Conservation (phyloP, 2,888 invertebrate genomes). For the Idaea biselata region DNA sequence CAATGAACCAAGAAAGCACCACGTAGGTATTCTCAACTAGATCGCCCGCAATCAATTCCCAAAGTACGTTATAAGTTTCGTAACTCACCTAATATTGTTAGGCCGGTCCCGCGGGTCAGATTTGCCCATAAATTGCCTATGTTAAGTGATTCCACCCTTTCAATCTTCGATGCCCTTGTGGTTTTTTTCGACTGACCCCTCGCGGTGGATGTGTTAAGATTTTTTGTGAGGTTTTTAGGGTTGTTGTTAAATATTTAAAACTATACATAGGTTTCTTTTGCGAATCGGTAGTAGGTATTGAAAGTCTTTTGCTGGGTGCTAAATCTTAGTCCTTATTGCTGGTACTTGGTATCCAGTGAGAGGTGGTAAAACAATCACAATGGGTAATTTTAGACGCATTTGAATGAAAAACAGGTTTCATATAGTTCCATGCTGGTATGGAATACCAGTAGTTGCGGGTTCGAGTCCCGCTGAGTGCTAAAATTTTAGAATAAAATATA, state of each 20-base stretch:
- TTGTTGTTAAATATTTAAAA: conserved; percentile 11
- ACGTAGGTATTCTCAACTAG: neutral
- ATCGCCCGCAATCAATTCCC: conserved; percentile 36
- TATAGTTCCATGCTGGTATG: no score
- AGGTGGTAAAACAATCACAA: no score
- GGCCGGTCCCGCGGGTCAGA: conserved; percentile 74
- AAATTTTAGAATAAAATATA: no score
- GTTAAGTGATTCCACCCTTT: conserved; percentile 77
- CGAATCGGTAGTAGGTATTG: conserved; percentile 34
- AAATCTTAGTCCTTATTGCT: no score
- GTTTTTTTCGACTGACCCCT: conserved; percentile 53
- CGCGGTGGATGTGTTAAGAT: neutral
- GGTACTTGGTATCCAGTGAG: no score
- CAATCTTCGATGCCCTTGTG: conserved; percentile 75
- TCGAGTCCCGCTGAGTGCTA: no score
- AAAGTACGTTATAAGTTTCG: conserved; percentile 69
- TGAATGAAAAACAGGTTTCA: no score
- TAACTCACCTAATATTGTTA: conserved; percentile 71
- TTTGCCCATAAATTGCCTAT: conserved; percentile 74
- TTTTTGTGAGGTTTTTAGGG: neutral
- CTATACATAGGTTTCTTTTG: neutral
- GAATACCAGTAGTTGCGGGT: no score
- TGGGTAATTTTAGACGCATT: no score
- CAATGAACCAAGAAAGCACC: conserved; percentile 30
- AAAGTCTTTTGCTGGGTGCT: no score